Conservation (phyloP, 2,113 vertebrate species). For the Crotalus horridus region DNA sequence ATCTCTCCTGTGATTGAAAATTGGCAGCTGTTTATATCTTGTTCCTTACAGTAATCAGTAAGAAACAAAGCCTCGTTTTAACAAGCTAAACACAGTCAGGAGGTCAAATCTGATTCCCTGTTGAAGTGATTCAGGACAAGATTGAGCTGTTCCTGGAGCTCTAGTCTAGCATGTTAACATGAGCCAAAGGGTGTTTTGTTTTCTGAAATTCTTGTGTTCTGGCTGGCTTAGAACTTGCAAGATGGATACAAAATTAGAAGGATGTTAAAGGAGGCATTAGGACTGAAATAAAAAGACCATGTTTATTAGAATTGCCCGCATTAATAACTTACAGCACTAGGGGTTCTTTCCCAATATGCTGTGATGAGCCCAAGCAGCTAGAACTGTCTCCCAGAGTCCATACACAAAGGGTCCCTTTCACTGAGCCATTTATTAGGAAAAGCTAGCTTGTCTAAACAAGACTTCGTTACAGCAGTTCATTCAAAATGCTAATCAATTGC, state of each 20-base stretch:
- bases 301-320: neutral
- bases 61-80: neutral
- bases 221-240: neutral
- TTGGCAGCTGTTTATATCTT: neutral
- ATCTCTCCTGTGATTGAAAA: neutral
- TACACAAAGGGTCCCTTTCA: neutral
- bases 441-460: neutral
- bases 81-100: neutral
- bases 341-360: neutral
- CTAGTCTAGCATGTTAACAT: neutral
- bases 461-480: neutral
- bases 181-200: neutral
- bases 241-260: neutral
- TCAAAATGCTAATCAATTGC: neutral
- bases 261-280: neutral
- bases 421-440: neutral
- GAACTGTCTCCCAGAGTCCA: neutral
- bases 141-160: neutral
- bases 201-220: neutral
- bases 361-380: neutral
- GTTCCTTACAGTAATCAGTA: neutral
- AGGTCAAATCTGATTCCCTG: neutral
- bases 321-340: neutral
- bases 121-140: neutral
- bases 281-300: neutral